Percentiles rank a stretch among this genome's conserved stretches.
phyloP scores from a whole-genome alignment of 2,113 vertebrate genomes.

The Amia ocellicauda region DNA sequence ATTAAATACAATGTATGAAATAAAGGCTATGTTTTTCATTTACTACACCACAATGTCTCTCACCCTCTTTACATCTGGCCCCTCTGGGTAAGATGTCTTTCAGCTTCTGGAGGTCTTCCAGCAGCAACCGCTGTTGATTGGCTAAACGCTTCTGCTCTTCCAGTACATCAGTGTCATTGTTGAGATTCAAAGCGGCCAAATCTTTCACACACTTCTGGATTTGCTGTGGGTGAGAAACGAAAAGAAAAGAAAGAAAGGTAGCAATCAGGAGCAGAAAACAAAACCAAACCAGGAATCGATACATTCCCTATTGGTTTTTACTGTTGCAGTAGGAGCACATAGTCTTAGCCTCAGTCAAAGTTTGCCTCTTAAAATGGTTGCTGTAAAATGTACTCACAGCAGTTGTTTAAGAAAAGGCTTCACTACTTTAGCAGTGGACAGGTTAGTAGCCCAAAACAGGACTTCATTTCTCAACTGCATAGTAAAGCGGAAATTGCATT shows the following conservation, averaged over 20 bases:
- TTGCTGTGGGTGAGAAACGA: too few species aligned
- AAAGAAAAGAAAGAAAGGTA: not conserved
- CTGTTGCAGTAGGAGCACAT: not conserved
- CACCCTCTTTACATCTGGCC: not conserved
- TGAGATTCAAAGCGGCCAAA: constrained; percentile 9
- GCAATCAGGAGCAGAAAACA: not conserved
- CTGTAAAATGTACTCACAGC: too few species aligned
- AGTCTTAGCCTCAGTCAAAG: too few species aligned
- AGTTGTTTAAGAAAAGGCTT: too few species aligned
- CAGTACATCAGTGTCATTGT: constrained; percentile 8
- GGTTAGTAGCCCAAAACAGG: too few species aligned
- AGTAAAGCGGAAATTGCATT: too few species aligned
- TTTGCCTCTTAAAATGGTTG: too few species aligned
- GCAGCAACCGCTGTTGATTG: constrained; percentile 24
- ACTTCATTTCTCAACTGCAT: too few species aligned
- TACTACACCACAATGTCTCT: not conserved
- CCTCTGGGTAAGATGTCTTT: constrained; percentile 7
- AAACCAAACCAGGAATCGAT: not conserved
- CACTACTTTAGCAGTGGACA: too few species aligned
- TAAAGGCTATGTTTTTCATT: too few species aligned
- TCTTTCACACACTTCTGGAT: constrained; percentile 24
- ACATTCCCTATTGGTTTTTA: not conserved
- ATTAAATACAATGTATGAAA: too few species aligned
- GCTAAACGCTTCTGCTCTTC: constrained; percentile 19
- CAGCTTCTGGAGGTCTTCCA: constrained; percentile 24